Evolutionary conservation across 2,113 vertebrate genomes (phyloP), one percentile per base, ranked within the genome.

Genomic region (Indicator maculatus): DNA sequence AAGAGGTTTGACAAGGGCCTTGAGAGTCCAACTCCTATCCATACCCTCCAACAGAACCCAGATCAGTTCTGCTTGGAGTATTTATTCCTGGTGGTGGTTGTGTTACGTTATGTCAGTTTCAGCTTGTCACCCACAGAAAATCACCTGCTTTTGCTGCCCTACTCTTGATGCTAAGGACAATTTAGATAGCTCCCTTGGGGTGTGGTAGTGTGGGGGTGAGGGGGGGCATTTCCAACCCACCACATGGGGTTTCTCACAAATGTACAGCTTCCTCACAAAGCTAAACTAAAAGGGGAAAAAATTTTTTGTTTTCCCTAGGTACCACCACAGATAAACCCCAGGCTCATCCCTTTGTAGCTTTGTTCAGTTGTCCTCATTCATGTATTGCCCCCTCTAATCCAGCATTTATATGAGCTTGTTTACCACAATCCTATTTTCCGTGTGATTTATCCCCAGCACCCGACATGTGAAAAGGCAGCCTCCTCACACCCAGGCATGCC

Each of bases 361-460:
- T 74, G 88, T 47, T 44, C 4, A 0, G 6, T 60, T 24, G 6
- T 36, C 36, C 47, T 24, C 76, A 91, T 91, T 95, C 72, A 93
- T 7, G 33, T 26, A 83, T 39, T 2, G 3, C 30, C 58, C 73
- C 44, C 58, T 69, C 70, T 94, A 96, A 95, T 93, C 76, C 70
- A 75, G 95, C 93, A 95, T 94, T 95, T 88, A 83, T 79, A 90
- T 78, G 91, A 95, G 79, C 83, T 93, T 58, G 89, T 95, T 96
- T 67, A 77, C 61, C 39, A 78, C 89, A 94, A 93, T 93, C 88
- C 76, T 77, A 75, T 97, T 97, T 95, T 95, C 88, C 0, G 0
- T 90, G 76, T 83, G 91, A 88, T 94, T 90, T 91, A 91, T 94
- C 47, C 60, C 56, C 88, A 93, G 75, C 78, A 78, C 26, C 33